These are phyloP conservation scores for Diadema setosum DNA, from an alignment of 35 echinoderm and acorn worm genomes.

Conservation along the genomic window DNA sequence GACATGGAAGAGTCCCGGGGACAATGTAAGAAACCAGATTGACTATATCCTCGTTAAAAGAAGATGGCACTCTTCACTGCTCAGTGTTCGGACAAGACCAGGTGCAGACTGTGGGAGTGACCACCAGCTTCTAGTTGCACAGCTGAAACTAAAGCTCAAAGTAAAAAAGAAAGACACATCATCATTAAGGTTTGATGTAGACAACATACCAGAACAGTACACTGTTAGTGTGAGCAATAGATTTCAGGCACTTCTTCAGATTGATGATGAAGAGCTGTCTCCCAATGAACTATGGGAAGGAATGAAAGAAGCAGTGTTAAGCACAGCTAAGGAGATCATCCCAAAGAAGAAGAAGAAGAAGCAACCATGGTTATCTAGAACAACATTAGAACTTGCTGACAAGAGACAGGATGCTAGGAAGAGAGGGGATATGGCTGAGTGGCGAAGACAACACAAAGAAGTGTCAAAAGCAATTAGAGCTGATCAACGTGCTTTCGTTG, in stretches of 20 bases:
- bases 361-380: not conserved
- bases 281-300: not conserved
- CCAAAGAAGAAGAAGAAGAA: not conserved
- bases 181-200: not conserved
- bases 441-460: not conserved
- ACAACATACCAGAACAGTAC: not conserved
- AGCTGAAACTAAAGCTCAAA: not conserved
- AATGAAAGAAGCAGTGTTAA: not conserved
- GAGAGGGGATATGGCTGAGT: not conserved
- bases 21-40: not conserved
- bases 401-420: not conserved
- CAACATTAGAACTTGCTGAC: not conserved
- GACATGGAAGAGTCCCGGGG: not conserved
- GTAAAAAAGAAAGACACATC: not conserved
- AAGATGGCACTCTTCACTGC: not conserved
- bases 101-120: not conserved
- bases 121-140: not conserved
- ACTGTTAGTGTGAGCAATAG: not conserved
- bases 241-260: not conserved
- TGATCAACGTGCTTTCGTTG: no score
- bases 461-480: no score
- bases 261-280: not conserved
- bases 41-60: not conserved
- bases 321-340: not conserved
- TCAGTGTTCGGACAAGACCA: not conserved